These are phyloP conservation scores for Diadophis punctatus DNA, from an alignment of 2,113 vertebrate species.

Conservation along the genomic window DNA sequence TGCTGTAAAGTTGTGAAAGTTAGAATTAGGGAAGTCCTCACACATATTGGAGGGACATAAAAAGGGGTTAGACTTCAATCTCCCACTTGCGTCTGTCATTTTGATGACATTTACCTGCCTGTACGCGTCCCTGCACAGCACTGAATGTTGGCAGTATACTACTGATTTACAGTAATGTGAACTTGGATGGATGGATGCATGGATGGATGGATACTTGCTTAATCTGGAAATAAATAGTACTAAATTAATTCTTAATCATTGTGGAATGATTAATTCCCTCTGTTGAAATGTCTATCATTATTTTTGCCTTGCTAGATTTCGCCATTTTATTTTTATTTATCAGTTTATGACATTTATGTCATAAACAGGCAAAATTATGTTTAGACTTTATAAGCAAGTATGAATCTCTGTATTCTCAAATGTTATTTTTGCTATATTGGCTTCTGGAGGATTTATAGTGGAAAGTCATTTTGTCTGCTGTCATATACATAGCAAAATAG, in stretches of 20 bases:
- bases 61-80: background rate
- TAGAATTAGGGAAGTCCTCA: background rate
- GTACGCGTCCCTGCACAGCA: background rate
- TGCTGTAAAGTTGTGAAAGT: background rate
- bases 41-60: background rate
- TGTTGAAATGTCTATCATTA: background rate
- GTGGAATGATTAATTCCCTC: background rate
- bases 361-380: background rate
- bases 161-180: background rate
- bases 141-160: background rate
- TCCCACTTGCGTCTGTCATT: background rate
- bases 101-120: background rate
- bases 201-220: background rate
- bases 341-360: background rate
- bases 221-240: background rate
- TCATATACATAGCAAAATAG: background rate
- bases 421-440: background rate
- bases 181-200: background rate
- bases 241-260: background rate
- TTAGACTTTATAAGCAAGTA: slow-evolving; percentile 4
- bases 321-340: background rate
- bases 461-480: slow-evolving; percentile 14
- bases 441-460: slow-evolving; percentile 1
- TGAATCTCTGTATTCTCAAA: slow-evolving; percentile 1
- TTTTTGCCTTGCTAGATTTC: background rate